Conservation (phyloP, 2,888 invertebrate genomes). For the Thumatha senex region DNA sequence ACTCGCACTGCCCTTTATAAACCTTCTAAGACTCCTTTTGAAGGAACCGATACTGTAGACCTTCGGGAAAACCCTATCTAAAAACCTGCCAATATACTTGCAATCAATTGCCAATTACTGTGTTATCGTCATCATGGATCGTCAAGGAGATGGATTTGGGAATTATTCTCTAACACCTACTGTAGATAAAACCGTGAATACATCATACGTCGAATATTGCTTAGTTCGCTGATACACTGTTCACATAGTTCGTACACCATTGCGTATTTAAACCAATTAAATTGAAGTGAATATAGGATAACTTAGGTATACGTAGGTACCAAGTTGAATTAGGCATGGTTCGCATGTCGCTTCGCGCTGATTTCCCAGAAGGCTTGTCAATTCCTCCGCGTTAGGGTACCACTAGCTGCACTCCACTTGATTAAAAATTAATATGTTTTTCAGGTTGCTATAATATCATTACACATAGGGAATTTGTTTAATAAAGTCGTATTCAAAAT, state of each 20-base stretch:
- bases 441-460: constrained; percentile 39
- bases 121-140: too few relatives aligned
- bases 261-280: constrained; percentile 45
- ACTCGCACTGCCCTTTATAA: too few relatives aligned
- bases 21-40: too few relatives aligned
- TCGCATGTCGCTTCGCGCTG: constrained; percentile 51
- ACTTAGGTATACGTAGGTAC: constrained; percentile 37
- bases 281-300: constrained; percentile 34
- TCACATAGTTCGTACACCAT: constrained; percentile 37
- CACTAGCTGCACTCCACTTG: constrained; percentile 63
- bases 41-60: too few relatives aligned
- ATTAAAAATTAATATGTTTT: constrained; percentile 66
- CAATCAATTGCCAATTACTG: too few relatives aligned
- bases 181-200: too few relatives aligned
- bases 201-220: constrained; percentile 2
- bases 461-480: constrained; percentile 13
- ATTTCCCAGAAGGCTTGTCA: constrained; percentile 67
- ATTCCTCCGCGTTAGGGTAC: constrained; percentile 51
- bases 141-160: neutral
- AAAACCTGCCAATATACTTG: too few relatives aligned
- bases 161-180: too few relatives aligned
- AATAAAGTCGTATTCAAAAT: constrained; percentile 10
- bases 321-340: constrained; percentile 51
- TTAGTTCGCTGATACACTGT: constrained; percentile 22
- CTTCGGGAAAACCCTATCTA: too few relatives aligned